A percentile compares a stretch with the other conserved stretches of the same genome.
Conservation (phyloP, 2,113 vertebrate species). For the Brevimyrus niger region DNA sequence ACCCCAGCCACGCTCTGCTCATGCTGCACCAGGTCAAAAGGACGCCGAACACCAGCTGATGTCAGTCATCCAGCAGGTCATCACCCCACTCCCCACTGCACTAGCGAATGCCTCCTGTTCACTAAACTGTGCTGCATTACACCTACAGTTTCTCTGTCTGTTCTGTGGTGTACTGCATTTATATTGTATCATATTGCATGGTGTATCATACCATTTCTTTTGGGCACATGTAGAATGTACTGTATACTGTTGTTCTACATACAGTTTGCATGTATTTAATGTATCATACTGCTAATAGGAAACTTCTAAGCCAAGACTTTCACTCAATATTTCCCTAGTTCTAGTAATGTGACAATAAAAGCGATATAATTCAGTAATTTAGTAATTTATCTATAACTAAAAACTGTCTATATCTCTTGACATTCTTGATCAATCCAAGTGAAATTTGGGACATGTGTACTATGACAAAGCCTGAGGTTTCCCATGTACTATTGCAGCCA, state of each 20-base stretch:
- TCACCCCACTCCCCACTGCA: neutral
- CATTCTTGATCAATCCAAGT: neutral
- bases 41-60: neutral
- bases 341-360: no score
- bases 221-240: no score
- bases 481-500: neutral
- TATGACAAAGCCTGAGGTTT: neutral
- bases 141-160: neutral
- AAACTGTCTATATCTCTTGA: neutral
- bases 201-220: neutral
- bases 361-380: no score
- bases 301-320: no score
- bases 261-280: no score
- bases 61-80: neutral
- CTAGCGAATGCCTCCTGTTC: neutral
- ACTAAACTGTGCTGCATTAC: neutral
- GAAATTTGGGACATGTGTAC: neutral
- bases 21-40: no score
- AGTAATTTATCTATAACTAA: neutral
- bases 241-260: no score
- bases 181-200: neutral
- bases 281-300: no score
- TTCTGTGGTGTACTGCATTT: neutral
- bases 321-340: no score
- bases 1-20: neutral